phyloP scores from a whole-genome alignment of 1,140 invertebrate species.

The Heliconius himera region DNA sequence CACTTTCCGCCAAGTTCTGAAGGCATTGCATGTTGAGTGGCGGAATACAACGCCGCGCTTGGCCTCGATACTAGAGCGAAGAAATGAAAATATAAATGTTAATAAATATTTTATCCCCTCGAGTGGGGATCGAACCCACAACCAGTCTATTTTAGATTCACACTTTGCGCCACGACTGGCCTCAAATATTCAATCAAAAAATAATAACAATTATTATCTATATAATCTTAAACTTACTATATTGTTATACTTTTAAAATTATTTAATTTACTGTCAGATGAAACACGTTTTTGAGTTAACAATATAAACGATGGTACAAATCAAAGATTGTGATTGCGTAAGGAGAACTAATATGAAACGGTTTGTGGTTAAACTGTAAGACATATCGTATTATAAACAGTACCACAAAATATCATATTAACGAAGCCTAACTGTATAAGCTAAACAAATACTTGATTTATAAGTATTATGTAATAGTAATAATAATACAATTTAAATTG shows the following conservation, averaged over 20 bases:
- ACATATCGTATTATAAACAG: conserved; percentile 33
- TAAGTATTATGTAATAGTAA: neutral
- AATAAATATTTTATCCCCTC: too few species aligned
- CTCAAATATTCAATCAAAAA: neutral
- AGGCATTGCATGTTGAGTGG: too few species aligned
- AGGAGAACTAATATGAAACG: conserved; percentile 4
- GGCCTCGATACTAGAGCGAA: too few species aligned
- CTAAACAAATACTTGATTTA: neutral
- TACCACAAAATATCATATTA: conserved; percentile 40
- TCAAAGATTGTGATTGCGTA: neutral
- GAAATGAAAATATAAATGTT: too few species aligned
- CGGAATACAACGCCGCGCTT: too few species aligned
- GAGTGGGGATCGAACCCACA: too few species aligned
- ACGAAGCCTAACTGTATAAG: conserved; percentile 4
- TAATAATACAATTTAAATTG: too few species aligned
- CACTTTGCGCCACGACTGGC: too few species aligned
- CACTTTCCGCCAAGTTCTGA: too few species aligned
- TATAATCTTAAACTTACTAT: neutral
- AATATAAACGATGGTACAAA: neutral
- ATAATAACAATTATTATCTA: neutral
- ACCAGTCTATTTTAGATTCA: too few species aligned
- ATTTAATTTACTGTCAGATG: neutral
- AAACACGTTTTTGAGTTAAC: neutral
- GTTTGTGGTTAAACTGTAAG: conserved; percentile 38
- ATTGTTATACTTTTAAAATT: neutral